phyloP scores from a whole-genome alignment of 2,797 vertebrate genomes.

The Halcyon chelicuti region DNA sequence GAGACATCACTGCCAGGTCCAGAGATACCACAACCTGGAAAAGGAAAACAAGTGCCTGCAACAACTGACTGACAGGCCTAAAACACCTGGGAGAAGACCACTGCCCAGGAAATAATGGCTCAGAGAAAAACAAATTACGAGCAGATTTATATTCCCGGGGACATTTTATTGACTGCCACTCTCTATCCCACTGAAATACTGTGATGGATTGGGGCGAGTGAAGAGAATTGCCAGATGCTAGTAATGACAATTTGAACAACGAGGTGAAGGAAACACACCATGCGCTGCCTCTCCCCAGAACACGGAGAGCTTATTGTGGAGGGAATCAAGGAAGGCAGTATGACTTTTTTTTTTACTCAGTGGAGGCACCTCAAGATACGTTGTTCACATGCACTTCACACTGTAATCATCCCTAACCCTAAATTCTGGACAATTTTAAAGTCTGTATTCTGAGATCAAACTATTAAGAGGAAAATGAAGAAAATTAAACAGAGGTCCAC shows the following conservation, averaged over 20 bases:
- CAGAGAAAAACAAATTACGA: slow-evolving; percentile 67
- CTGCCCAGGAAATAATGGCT: slow-evolving; percentile 42
- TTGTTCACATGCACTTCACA: background rate
- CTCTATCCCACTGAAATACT: slow-evolving; percentile 43
- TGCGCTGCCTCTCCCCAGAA: background rate
- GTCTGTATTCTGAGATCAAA: background rate
- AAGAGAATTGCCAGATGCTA: slow-evolving; percentile 20
- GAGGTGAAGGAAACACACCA: background rate
- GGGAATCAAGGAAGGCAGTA: background rate
- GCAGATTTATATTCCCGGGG: slow-evolving; percentile 60
- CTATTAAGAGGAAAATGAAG: background rate
- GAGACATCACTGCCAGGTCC: background rate
- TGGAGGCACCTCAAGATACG: background rate
- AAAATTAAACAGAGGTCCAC: background rate
- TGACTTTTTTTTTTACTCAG: background rate
- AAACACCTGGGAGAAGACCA: slow-evolving; percentile 51
- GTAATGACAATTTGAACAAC: background rate
- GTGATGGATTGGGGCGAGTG: slow-evolving; percentile 41
- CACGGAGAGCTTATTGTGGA: background rate
- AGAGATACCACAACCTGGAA: slow-evolving; percentile 16
- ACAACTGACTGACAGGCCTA: slow-evolving; percentile 51
- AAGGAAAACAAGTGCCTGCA: slow-evolving; percentile 27
- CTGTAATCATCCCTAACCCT: background rate
- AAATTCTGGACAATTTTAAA: background rate
- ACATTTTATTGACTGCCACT: slow-evolving; percentile 65